These are phyloP conservation scores for Aphelocoma californica DNA, from an alignment of 2,797 vertebrate genomes.

Conservation along the genomic window DNA sequence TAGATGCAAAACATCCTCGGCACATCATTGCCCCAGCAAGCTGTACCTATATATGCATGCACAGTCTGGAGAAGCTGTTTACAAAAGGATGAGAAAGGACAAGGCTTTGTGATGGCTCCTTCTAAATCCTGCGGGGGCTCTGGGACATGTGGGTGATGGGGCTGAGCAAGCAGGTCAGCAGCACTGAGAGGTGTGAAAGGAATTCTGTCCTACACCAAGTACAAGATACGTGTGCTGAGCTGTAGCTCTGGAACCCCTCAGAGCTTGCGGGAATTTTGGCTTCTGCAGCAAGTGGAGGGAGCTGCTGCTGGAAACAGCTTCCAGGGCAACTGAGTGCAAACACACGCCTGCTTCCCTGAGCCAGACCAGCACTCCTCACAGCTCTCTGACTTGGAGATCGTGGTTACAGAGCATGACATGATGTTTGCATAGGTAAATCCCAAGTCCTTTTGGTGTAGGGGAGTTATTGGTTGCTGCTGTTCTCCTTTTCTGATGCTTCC, in stretches of 20 bases:
- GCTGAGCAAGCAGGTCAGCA: not conserved
- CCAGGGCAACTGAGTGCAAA: not conserved
- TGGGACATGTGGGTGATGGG: not conserved
- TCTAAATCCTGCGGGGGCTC: not conserved
- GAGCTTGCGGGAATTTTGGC: not conserved
- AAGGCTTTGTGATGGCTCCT: not conserved
- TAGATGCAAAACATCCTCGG: not conserved
- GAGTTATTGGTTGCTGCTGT: not conserved
- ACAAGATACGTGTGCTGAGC: not conserved
- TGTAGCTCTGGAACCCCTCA: not conserved
- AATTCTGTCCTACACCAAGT: not conserved
- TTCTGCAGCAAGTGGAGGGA: not conserved
- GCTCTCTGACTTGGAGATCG: no score
- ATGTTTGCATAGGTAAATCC: not conserved
- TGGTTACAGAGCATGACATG: not conserved
- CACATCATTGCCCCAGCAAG: not conserved
- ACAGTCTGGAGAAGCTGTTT: not conserved
- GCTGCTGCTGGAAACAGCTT: not conserved
- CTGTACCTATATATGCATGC: rapidly evolving
- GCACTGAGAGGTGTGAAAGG: not conserved
- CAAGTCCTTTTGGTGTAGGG: not conserved
- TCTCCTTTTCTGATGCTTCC: not conserved
- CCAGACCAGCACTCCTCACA: not conserved
- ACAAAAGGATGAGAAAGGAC: not conserved
- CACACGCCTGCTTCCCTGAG: rapidly evolving